These are phyloP conservation scores for Sphinx pinastri DNA, from an alignment of 2,888 invertebrate genomes.

Conservation along the genomic window DNA sequence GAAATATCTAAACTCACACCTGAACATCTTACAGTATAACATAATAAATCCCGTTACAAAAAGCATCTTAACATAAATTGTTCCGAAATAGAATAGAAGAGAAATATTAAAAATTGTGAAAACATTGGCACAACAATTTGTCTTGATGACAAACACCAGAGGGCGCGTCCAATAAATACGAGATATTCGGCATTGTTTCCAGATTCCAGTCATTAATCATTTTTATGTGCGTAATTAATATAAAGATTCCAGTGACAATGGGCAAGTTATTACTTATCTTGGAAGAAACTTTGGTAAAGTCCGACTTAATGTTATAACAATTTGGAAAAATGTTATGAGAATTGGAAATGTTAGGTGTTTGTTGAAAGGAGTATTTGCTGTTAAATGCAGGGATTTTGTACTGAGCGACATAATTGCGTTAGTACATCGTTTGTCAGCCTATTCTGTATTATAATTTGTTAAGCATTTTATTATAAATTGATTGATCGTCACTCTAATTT, in stretches of 20 bases:
- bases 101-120: slow-evolving; percentile 56
- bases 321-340: not conserved
- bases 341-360: not conserved
- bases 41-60: not conserved
- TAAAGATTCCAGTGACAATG: slow-evolving; percentile 72
- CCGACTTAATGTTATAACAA: slow-evolving; percentile 31
- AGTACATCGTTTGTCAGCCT: too few species aligned
- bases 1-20: not conserved
- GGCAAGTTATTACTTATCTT: slow-evolving; percentile 54
- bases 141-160: slow-evolving; percentile 74
- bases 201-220: slow-evolving; percentile 77
- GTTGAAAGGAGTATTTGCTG: slow-evolving; percentile 28
- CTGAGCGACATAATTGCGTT: slow-evolving; percentile 27
- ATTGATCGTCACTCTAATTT: too few species aligned
- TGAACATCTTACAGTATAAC: not conserved
- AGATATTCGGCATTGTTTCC: slow-evolving; percentile 74
- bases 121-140: slow-evolving; percentile 62
- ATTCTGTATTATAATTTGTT: too few species aligned
- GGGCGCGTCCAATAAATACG: slow-evolving; percentile 74
- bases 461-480: too few species aligned
- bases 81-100: slow-evolving; percentile 27
- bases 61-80: slow-evolving; percentile 3
- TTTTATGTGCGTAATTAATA: slow-evolving; percentile 82
- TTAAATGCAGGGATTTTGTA: slow-evolving; percentile 2
- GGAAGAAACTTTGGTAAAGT: slow-evolving; percentile 45